phyloP scores from a whole-genome alignment of 2,888 invertebrate genomes.

The Graphium colonna region DNA sequence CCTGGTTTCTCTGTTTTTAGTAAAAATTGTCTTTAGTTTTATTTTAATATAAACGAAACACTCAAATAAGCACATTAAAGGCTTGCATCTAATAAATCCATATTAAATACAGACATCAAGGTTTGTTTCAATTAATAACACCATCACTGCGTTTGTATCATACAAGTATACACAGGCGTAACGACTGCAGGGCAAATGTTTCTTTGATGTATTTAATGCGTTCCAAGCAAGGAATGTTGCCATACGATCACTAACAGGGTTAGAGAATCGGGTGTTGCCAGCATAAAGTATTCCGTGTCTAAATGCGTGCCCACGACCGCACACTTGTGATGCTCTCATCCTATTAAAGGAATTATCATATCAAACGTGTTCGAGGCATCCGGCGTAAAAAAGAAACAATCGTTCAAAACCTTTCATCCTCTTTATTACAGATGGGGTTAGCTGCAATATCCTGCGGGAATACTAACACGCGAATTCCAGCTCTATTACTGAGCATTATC shows the following conservation, averaged over 20 bases:
- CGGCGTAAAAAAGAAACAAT: conserved; percentile 57
- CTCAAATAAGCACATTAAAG: no score
- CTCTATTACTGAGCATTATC: conserved; percentile 35
- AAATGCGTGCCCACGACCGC: conserved; percentile 64
- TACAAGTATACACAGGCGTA: background rate
- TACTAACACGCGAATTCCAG: conserved; percentile 38
- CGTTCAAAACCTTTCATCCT: conserved; percentile 71
- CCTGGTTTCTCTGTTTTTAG: no score
- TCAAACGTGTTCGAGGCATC: conserved; percentile 67
- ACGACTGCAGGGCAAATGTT: background rate
- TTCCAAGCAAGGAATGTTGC: conserved; percentile 2
- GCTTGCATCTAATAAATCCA: background rate
- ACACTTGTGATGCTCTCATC: conserved; percentile 47
- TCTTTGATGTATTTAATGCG: conserved; percentile 17
- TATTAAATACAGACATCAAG: background rate
- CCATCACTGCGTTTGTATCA: background rate
- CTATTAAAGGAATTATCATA: conserved; percentile 74
- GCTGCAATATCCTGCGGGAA: conserved; percentile 34
- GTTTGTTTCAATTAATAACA: background rate
- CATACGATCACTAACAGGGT: conserved; percentile 14
- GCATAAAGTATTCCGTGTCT: conserved; percentile 47
- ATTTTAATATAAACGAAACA: no score
- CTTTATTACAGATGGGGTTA: conserved; percentile 69
- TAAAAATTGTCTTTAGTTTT: no score
- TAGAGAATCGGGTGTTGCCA: conserved; percentile 15